A percentile compares a stretch with the other conserved stretches of the same genome.
phyloP scores from a whole-genome alignment of 2,797 vertebrate genomes.

The Lagorchestes hirsutus region DNA sequence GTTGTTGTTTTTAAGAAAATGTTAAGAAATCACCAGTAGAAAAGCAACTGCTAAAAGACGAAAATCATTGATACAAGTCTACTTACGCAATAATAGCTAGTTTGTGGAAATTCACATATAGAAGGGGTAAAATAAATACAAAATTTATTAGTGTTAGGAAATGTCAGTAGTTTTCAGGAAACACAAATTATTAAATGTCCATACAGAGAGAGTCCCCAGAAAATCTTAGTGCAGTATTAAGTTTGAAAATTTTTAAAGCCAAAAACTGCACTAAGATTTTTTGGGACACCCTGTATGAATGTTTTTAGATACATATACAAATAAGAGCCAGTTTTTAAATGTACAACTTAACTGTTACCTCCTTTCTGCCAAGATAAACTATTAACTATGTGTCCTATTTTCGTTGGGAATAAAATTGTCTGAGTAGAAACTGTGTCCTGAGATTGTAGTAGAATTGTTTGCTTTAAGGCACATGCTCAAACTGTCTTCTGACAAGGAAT shows the following conservation, averaged over 20 bases:
- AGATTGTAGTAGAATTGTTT: slow-evolving; percentile 13
- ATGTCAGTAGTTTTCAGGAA: neutral
- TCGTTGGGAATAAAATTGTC: neutral
- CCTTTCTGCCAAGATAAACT: slow-evolving; percentile 34
- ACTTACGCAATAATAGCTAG: neutral
- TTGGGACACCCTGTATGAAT: neutral
- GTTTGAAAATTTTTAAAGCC: slow-evolving; percentile 34
- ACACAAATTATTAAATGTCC: neutral
- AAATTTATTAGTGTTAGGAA: neutral
- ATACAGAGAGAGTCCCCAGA: neutral
- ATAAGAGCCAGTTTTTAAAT: neutral
- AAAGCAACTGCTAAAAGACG: neutral
- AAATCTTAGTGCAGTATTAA: neutral
- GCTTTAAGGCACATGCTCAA: neutral
- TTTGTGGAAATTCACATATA: neutral
- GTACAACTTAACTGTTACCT: slow-evolving; percentile 14
- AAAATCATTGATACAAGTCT: neutral
- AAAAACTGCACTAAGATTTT: slow-evolving; percentile 30
- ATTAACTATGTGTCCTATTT: neutral
- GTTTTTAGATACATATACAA: neutral
- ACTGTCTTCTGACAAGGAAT: neutral
- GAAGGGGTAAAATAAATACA: neutral
- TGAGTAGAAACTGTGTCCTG: slow-evolving; percentile 12
- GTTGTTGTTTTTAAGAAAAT: neutral
- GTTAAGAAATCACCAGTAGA: neutral